These are phyloP conservation scores for Psittacula cyanocephala DNA, from an alignment of 2,113 vertebrate species.

Conservation along the genomic window DNA sequence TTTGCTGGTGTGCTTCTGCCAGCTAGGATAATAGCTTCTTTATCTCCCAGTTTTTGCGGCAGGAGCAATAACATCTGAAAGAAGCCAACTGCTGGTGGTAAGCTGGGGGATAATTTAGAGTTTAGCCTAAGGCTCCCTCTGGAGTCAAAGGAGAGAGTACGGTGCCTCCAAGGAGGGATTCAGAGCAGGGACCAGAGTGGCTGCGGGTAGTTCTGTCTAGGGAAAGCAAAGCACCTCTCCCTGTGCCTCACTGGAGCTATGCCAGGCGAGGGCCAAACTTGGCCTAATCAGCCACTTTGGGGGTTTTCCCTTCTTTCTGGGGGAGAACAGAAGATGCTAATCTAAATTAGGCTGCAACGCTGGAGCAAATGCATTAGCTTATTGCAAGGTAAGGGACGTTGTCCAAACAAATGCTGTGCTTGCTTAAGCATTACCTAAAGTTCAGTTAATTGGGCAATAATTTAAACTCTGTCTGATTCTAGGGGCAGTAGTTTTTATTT, in stretches of 20 bases:
- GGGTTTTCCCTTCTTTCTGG: neutral
- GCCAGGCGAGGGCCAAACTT: neutral
- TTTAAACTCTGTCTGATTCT: neutral
- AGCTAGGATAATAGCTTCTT: neutral
- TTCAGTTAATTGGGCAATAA: neutral
- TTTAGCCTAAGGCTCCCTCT: slow-evolving; percentile 47
- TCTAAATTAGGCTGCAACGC: neutral
- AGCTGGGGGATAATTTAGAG: neutral
- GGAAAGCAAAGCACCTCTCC: neutral
- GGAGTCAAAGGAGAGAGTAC: slow-evolving; percentile 6
- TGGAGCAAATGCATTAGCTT: neutral
- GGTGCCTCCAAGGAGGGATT: neutral
- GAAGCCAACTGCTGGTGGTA: neutral
- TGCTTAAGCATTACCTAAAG: neutral
- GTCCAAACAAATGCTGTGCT: neutral
- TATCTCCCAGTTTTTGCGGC: neutral
- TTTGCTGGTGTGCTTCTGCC: neutral
- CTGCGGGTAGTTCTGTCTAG: neutral
- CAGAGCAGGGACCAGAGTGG: neutral
- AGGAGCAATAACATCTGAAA: neutral
- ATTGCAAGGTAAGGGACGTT: neutral
- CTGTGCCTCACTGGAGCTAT: fast-evolving
- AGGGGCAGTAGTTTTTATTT: neutral
- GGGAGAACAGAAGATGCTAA: neutral
- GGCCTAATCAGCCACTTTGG: neutral